These are phyloP conservation scores for Ligdia adustata DNA, from an alignment of 2,888 invertebrate genomes.

Conservation along the genomic window DNA sequence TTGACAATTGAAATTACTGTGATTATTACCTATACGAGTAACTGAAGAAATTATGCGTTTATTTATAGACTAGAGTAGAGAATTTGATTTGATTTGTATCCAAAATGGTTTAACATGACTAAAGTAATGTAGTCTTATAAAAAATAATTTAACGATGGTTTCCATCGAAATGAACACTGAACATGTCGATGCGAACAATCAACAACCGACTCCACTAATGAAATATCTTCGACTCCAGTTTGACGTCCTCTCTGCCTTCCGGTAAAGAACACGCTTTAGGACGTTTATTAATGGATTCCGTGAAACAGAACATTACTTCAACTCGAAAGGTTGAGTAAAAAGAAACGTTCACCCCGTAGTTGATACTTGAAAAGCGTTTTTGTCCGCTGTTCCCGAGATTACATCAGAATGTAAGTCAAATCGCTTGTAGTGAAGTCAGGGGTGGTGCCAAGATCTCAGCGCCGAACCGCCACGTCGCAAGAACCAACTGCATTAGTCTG, in stretches of 20 bases:
- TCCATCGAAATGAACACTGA: no score
- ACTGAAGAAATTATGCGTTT: no score
- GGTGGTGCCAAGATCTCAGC: constrained; percentile 14
- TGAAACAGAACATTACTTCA: constrained; percentile 30
- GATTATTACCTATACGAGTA: no score
- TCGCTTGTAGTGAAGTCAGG: constrained; percentile 21
- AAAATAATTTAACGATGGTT: no score
- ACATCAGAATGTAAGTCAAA: constrained; percentile 27
- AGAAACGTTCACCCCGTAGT: constrained; percentile 18
- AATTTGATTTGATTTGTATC: no score
- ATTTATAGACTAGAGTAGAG: no score
- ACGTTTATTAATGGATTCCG: constrained; percentile 32
- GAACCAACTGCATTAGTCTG: neutral
- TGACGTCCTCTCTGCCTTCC: constrained; percentile 23
- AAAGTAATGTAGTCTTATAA: no score
- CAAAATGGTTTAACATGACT: no score
- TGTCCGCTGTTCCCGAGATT: constrained; percentile 20
- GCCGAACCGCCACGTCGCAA: neutral
- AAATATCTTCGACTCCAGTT: constrained; percentile 26
- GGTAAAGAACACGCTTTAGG: constrained; percentile 22
- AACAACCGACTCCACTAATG: constrained; percentile 29
- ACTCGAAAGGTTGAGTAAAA: constrained; percentile 21
- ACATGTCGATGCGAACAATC: constrained; percentile 22
- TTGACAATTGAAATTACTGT: neutral
- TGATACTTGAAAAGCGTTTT: constrained; percentile 25